phyloP scores from a whole-genome alignment of 2,797 vertebrate species.

The Enteromius treurensis region DNA sequence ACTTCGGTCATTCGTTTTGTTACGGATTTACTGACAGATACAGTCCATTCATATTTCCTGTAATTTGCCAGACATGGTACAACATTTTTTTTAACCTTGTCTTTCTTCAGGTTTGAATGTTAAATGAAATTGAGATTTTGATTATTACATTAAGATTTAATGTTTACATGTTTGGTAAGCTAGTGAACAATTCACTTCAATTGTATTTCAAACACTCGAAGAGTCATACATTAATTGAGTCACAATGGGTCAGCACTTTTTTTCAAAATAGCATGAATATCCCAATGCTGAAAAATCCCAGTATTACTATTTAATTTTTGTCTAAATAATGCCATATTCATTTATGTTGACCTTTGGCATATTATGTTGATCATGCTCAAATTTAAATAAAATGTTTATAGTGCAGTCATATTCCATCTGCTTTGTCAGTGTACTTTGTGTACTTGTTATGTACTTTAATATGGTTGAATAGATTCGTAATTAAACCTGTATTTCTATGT shows the following conservation, averaged over 20 bases:
- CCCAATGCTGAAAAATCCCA: neutral
- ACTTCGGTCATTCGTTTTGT: neutral
- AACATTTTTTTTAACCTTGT: neutral
- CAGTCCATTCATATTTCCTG: neutral
- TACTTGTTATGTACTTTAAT: neutral
- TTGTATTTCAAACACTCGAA: neutral
- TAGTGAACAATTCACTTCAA: neutral
- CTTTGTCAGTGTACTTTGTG: neutral
- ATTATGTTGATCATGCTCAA: neutral
- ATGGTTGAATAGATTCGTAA: neutral
- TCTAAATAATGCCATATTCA: too few relatives aligned
- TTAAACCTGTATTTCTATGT: neutral
- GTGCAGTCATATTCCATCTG: neutral
- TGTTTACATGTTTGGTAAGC: neutral
- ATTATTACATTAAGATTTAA: neutral
- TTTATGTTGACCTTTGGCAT: neutral
- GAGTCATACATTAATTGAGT: neutral
- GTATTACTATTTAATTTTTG: neutral
- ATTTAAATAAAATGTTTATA: conserved; percentile 3
- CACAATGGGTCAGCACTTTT: neutral
- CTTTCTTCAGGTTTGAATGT: neutral
- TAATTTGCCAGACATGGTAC: neutral
- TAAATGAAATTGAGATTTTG: neutral
- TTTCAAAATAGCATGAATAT: neutral
- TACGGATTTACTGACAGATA: neutral